Percentiles rank a stretch among this genome's conserved stretches.
phyloP scores from a whole-genome alignment of 2,888 invertebrate species.

The Escarpia spicata region DNA sequence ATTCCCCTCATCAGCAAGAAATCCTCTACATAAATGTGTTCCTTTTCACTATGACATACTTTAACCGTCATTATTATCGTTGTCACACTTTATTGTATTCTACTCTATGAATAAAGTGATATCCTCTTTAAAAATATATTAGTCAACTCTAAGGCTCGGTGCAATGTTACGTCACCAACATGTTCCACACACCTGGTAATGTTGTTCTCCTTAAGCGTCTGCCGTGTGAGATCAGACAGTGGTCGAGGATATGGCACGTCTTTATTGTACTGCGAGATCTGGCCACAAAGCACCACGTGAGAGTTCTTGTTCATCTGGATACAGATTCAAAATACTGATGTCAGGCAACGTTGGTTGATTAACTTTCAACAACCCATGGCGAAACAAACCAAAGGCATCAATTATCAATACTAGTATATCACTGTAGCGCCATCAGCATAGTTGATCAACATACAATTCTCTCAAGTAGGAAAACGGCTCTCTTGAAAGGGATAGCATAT shows the following conservation, averaged over 20 bases:
- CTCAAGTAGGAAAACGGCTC: no score
- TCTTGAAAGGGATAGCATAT: no score
- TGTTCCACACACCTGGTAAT: constrained; percentile 55
- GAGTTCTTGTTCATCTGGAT: constrained; percentile 60
- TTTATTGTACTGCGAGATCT: constrained; percentile 65
- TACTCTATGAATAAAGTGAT: no score
- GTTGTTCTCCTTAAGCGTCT: constrained; percentile 48
- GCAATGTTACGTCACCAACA: neutral
- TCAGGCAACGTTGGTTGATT: neutral
- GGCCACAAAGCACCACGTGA: constrained; percentile 65
- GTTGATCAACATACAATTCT: neutral
- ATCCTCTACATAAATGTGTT: no score
- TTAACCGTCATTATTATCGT: no score
- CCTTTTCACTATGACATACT: no score
- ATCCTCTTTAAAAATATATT: no score
- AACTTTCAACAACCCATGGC: neutral
- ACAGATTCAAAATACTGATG: neutral
- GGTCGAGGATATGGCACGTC: constrained; percentile 65
- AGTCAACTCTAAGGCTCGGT: no score
- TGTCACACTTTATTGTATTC: no score
- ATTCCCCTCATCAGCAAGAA: no score
- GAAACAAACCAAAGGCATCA: neutral
- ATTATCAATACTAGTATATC: neutral
- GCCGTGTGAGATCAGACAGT: constrained; percentile 50
- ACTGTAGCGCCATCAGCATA: neutral